Evolutionary conservation across 1,140 invertebrate genomes (phyloP).

Genomic region (Drosophila guanche): DNA sequence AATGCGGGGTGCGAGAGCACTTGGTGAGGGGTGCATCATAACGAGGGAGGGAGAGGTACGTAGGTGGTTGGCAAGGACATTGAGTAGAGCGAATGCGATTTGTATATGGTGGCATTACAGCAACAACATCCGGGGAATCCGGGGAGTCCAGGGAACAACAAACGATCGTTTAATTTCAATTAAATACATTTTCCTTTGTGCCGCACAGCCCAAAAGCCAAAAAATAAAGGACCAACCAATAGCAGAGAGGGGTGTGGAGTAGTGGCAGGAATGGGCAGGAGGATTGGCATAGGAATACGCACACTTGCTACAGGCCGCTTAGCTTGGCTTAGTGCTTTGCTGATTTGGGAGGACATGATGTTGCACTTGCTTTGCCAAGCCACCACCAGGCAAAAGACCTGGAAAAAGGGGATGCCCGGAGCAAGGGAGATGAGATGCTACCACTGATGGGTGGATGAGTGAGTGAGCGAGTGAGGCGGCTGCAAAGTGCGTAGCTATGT

Average conservation of each 20-base stretch:
- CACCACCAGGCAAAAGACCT: slow-evolving; percentile 61
- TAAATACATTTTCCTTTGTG: slow-evolving; percentile 72
- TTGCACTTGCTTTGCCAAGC: slow-evolving; percentile 76
- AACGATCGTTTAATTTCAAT: slow-evolving; percentile 84
- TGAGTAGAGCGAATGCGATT: slow-evolving; percentile 72
- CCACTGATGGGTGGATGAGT: neutral
- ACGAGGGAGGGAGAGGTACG: slow-evolving; percentile 12
- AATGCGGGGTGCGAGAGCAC: neutral
- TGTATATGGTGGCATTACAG: slow-evolving; percentile 80
- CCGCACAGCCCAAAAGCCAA: slow-evolving; percentile 68
- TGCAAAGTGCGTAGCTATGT: slow-evolving; percentile 79
- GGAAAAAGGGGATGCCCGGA: slow-evolving; percentile 54
- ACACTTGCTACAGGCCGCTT: slow-evolving; percentile 79
- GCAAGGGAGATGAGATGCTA: slow-evolving; percentile 15
- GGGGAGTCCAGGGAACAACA: slow-evolving; percentile 61
- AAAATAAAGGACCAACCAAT: slow-evolving; percentile 54
- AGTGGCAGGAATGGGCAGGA: slow-evolving; percentile 7
- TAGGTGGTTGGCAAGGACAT: slow-evolving; percentile 31
- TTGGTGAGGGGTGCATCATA: slow-evolving; percentile 8
- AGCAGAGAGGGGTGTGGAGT: neutral
- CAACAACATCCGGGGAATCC: slow-evolving; percentile 52
- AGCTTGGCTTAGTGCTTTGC: slow-evolving; percentile 77
- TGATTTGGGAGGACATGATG: slow-evolving; percentile 75
- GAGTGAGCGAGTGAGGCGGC: slow-evolving; percentile 23
- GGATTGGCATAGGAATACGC: slow-evolving; percentile 66